Percentiles rank a stretch among this genome's conserved stretches.
Evolutionary conservation across 2,797 vertebrate species (phyloP).

Genomic region (Megalops cyprinoides): DNA sequence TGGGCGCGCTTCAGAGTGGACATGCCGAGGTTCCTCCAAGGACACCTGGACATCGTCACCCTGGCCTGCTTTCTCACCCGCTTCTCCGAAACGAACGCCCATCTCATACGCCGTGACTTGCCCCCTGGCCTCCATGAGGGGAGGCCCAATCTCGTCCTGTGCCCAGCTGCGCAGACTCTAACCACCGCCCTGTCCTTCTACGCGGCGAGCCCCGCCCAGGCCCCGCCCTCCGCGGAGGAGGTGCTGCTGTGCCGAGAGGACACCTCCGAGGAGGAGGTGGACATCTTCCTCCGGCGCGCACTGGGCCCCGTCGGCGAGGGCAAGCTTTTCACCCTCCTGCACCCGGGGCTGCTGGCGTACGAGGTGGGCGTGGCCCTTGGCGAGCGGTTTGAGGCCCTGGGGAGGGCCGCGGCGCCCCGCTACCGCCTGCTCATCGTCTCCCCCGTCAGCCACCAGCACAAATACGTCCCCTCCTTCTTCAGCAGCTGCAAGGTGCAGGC

Average conservation of each 20-base stretch:
- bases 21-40: constrained; percentile 57
- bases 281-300: constrained; percentile 75
- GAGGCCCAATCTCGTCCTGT: constrained; percentile 73
- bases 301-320: constrained; percentile 51
- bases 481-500: constrained; percentile 70
- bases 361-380: constrained; percentile 72
- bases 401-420: constrained; percentile 49
- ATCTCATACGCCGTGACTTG: constrained; percentile 55
- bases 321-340: constrained; percentile 74
- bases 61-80: constrained; percentile 62
- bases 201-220: constrained; percentile 57
- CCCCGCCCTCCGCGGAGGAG: constrained; percentile 72
- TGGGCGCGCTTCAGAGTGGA: constrained; percentile 67
- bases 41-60: constrained; percentile 64
- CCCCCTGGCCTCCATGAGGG: constrained; percentile 62
- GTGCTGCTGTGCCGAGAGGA: constrained; percentile 73
- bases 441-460: constrained; percentile 67
- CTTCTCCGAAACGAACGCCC: constrained; percentile 61
- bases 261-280: constrained; percentile 74
- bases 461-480: constrained; percentile 76
- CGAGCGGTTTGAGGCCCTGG: constrained; percentile 64
- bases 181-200: constrained; percentile 66
- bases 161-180: constrained; percentile 66
- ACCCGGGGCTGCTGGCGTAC: constrained; percentile 72
- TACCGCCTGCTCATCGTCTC: constrained; percentile 73